Evolutionary conservation across 2,113 vertebrate genomes (phyloP).

Genomic region (Dipodomys merriami): DNA sequence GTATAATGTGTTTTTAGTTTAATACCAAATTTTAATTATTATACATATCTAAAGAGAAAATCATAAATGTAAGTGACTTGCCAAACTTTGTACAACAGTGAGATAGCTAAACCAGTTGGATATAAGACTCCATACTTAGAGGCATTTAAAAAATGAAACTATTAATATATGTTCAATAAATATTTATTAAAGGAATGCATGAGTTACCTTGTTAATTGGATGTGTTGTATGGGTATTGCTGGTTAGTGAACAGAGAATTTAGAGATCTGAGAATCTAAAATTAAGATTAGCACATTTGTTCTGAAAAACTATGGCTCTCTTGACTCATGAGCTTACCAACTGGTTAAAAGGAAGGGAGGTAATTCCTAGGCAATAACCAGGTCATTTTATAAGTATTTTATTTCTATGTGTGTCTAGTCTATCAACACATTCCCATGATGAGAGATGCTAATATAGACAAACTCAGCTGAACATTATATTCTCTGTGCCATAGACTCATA

Average conservation of each 20-base stretch:
- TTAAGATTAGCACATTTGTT: not conserved
- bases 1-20: not conserved
- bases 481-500: not conserved
- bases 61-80: not conserved
- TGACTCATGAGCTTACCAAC: not conserved
- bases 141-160: not conserved
- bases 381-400: not conserved
- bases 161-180: not conserved
- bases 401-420: not conserved
- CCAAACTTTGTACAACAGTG: not conserved
- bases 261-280: slow-evolving; percentile 31
- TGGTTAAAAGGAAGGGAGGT: not conserved
- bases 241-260: not conserved
- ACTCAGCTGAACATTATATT: not conserved
- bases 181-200: slow-evolving; percentile 11
- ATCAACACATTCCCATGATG: not conserved
- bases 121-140: not conserved
- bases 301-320: not conserved
- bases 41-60: not conserved
- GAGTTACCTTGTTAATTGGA: not conserved
- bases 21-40: slow-evolving; percentile 21
- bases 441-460: not conserved
- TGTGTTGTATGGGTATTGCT: slow-evolving; percentile 5
- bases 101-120: not conserved
- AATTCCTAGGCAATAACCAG: not conserved